Evolutionary conservation across 2,797 vertebrate genomes (phyloP), one percentile per base, ranked within the genome.

Genomic region (Anolis apletophallus): DNA sequence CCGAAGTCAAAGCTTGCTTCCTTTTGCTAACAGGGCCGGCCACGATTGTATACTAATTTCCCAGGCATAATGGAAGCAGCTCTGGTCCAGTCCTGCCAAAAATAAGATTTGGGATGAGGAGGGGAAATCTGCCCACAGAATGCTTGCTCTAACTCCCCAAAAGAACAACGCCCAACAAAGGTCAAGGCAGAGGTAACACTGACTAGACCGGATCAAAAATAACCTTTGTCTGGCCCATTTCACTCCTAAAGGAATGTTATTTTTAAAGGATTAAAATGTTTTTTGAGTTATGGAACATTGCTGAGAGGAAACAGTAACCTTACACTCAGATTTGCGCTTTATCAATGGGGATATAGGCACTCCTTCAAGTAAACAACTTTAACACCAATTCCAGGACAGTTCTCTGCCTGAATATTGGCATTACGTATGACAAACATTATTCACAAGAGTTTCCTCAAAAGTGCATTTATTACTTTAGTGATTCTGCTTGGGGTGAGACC

Each of bases 191-290:
- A 71, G 55, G 64, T 19, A 79, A 71, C 55, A n/a, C 7, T 71
- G 34, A 59, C 54, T 71, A 71, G 67, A 36, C 34, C 23, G n/a
- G 34, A 50, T 59, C 29, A 77, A 32, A 73, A 80, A 19, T 46
- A 71, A 69, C 34, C 52, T 84, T 54, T 0, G 80, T 85, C 34
- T 80, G 85, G 5, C 52, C 54, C 68, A 72, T 50, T 71, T 84
- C 83, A 86, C 34, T 84, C 82, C 68, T 88, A 88, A 91, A 89
- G 87, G 88, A 93, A 88, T 77, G 0, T 12, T 88, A 88, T 80
- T 89, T 72, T 82, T 81, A 36, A 86, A 86, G 23, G 21, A 59
- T 74, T 40, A 40, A 36, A 52, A 71, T 54, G 57, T 40, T 26
- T 80, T 21, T 36, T 83, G 29, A 75, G 76, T 55, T 50, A 12